These are phyloP conservation scores for Antigone vipio DNA, from an alignment of 2,113 vertebrate species.

Conservation along the genomic window DNA sequence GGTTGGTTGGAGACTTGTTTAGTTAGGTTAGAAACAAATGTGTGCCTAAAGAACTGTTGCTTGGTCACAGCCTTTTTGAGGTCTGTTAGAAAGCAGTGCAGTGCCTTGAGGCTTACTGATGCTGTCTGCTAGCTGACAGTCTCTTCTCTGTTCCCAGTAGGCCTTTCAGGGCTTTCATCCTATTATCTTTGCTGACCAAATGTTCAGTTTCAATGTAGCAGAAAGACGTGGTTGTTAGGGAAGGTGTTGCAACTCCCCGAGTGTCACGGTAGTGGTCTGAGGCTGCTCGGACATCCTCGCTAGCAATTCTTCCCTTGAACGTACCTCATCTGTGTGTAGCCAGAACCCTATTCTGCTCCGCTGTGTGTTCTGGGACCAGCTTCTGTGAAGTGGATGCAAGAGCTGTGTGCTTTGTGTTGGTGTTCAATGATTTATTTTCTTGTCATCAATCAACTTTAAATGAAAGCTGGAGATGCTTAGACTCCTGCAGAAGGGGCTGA, in stretches of 20 bases:
- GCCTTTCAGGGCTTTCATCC: neutral
- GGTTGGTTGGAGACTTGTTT: neutral
- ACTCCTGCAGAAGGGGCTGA: neutral
- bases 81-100: neutral
- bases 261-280: neutral
- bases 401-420: neutral
- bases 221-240: neutral
- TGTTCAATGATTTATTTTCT: neutral
- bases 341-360: neutral
- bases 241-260: neutral
- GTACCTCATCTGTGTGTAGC: neutral
- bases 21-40: neutral
- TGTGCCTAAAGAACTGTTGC: neutral
- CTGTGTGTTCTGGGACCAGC: neutral
- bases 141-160: neutral
- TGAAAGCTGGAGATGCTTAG: neutral
- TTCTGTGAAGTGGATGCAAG: neutral
- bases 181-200: neutral
- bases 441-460: neutral
- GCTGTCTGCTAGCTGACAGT: neutral
- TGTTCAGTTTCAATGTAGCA: neutral
- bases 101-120: neutral
- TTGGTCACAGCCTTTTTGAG: neutral
- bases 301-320: neutral
- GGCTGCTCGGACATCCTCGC: accelerated